phyloP scores from a whole-genome alignment of 2,888 invertebrate genomes.

The Protophormia terraenovae region DNA sequence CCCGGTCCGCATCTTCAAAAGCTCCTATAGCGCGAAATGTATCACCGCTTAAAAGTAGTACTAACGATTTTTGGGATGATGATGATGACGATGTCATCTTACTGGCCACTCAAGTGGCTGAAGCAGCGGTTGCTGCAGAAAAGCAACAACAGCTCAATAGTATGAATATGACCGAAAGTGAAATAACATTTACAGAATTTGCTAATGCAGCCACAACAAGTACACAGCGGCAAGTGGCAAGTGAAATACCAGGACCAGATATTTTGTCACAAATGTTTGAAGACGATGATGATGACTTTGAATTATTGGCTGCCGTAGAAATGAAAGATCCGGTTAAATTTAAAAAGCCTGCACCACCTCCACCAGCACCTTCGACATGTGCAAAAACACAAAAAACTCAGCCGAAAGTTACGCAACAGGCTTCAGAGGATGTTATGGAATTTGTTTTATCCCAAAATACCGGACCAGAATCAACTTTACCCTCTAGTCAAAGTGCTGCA shows the following conservation, averaged over 20 bases:
- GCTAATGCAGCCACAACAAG: constrained; percentile 73
- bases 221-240: constrained; percentile 72
- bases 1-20: neutral
- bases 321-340: constrained; percentile 49
- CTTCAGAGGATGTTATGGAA: constrained; percentile 43
- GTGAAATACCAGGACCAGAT: constrained; percentile 45
- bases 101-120: constrained; percentile 78
- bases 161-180: constrained; percentile 67
- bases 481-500: constrained; percentile 65
- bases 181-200: constrained; percentile 76
- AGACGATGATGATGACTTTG: constrained; percentile 73
- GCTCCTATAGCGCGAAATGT: neutral
- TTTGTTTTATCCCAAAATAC: constrained; percentile 37
- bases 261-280: constrained; percentile 73
- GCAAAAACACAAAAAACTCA: neutral
- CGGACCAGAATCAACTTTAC: constrained; percentile 37
- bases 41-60: constrained; percentile 48
- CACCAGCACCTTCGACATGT: neutral
- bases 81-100: constrained; percentile 80
- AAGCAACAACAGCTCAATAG: neutral
- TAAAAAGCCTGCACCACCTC: constrained; percentile 58
- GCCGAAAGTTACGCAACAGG: neutral
- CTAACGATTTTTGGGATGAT: constrained; percentile 76
- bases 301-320: constrained; percentile 61
- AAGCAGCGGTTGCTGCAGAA: constrained; percentile 72